Base-by-base conservation (phyloP, 2,888 invertebrate species). In the Callyntrura guangdongensis region DNA sequence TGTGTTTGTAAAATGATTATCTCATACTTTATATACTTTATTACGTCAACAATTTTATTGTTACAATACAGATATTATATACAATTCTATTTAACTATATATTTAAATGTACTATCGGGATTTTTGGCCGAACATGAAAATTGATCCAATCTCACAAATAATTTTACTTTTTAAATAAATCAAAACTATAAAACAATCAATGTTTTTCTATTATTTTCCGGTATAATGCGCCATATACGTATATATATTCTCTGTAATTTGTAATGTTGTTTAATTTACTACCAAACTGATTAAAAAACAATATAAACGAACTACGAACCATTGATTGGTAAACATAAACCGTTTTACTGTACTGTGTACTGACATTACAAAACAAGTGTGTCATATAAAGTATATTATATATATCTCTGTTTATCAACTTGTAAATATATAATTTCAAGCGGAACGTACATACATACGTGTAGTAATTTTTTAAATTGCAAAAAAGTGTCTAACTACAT, bases 1-100 rank as follows among this genome's bases (percentile, higher is more conserved):
- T 47, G 74, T 74, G 47, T 59, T 36, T 45, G 81, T 81, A n/a
- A 45, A 17, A 53, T 81, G n/a, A 17, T 81, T 81, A 47, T 81
- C 81, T 81, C 36, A 56, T 81, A 81, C 81, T 81, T 81, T 81
- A 81, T 81, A 81, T 81, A 81, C 81, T 81, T 81, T 81, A 81
- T 81, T 81, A 81, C 81, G 36, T 81, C 53, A 81, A 81, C 27
- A 74, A 74, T 49, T 36, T 36, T 69, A 14, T 69, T 47, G 12
- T 27, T 25, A 79, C 17, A 56, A n/a, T 27, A 72, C 9, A n/a
- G 47, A 45, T 47, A 72, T 72, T 64, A 69, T 61, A 61, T 36
- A 36, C 69, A 22, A 64, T 64, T 25, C 6, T 64, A 25, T 64
- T 11, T 64, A 64, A 36, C 14, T 64, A 25, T n/a, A 61, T 61